Percentiles rank a stretch among this genome's conserved stretches.
Conservation (phyloP, 2,888 invertebrate genomes). For the Oasisia sp. region DNA sequence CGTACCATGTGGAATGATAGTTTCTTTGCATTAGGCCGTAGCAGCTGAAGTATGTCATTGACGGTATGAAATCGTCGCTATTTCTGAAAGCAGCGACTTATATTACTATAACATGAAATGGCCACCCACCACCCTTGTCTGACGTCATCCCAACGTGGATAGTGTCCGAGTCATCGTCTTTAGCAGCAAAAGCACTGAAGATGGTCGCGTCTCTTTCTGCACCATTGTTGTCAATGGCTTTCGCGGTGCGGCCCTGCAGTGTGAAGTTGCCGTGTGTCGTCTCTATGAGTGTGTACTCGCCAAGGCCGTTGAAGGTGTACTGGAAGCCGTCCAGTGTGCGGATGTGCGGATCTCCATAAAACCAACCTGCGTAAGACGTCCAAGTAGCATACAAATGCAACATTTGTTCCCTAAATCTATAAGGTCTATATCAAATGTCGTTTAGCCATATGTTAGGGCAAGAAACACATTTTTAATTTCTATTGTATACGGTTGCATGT, state of each 20-base stretch:
- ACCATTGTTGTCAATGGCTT: slow-evolving; percentile 28
- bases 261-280: neutral
- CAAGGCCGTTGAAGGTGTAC: slow-evolving; percentile 25
- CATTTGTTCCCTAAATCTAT: neutral
- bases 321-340: slow-evolving; percentile 8
- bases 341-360: slow-evolving; percentile 21
- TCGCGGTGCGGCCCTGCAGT: neutral
- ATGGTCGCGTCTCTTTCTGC: slow-evolving; percentile 38
- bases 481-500: too few species aligned
- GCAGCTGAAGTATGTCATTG: too few species aligned
- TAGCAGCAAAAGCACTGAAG: slow-evolving; percentile 40
- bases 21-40: too few species aligned
- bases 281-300: slow-evolving; percentile 20
- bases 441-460: too few species aligned
- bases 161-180: slow-evolving; percentile 31
- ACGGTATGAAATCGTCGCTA: too few species aligned
- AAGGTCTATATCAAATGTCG: neutral
- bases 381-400: neutral
- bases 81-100: neutral
- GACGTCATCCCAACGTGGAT: slow-evolving; percentile 36
- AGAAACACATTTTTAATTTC: too few species aligned
- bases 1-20: too few species aligned
- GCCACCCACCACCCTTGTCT: neutral
- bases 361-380: slow-evolving; percentile 10
- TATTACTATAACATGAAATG: neutral